Evolutionary conservation across 2,888 invertebrate species (phyloP), one percentile per base, ranked within the genome.

Genomic region (Cloeon dipterum): DNA sequence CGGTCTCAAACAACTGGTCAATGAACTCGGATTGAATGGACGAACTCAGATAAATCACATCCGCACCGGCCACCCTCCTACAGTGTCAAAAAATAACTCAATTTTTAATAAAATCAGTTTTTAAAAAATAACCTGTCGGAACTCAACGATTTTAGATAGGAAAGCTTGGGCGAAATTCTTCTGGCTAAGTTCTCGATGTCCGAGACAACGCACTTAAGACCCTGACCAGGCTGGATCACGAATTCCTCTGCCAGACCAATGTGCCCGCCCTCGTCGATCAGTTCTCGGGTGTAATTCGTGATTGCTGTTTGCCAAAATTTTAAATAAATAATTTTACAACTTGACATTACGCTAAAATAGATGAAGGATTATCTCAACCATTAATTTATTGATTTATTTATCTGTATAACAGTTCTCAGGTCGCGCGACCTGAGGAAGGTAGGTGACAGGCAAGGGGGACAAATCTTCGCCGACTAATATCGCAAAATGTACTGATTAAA

Each of bases 151-250:
- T 44, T 43, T 55, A 43, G 66, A 65, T 40, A 57, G 54, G 43
- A 65, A 72, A 46, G 66, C 66, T 13, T 56, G 56, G 2, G 74
- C 57, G 40, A 66, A 63, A 20, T 63, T 60, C 1, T 66, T 65
- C 41, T 62, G 59, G 74, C 47, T 39, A 70, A 59, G 3, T 55
- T 50, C 3, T 66, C 63, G 21, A 73, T 58, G 45, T 70, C 63
- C 4, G 73, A 66, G 1, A 85, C 74, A 5, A 60, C 66, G 45
- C 81, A 79, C 40, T 77, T 72, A 36, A 94, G 66, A 0, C 94
- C 94, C 57, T 89, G 93, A 17, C 93, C 93, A 4, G 89, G 86
- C 14, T 86, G 81, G 0, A 85, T 74, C 51, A 76, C 70, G 53
- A 89, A 89, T 44, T 76, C 70, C 1, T 61, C 58, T 47, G 74